Evolutionary conservation across 2,888 invertebrate species (phyloP).

Genomic region (Fissipunctia ypsillon): DNA sequence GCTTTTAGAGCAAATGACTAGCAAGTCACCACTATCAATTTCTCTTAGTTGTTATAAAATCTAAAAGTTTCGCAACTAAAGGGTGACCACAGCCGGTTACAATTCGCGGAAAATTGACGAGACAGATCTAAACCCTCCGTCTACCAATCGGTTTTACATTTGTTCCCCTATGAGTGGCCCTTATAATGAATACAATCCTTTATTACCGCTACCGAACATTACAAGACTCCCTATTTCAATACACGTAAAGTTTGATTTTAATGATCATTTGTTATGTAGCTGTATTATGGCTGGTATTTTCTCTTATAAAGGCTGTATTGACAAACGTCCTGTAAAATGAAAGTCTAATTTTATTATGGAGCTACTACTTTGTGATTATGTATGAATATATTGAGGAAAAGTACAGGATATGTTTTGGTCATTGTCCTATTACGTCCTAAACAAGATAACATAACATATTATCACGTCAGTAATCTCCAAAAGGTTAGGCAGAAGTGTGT

Average conservation of each 20-base stretch:
- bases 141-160: conserved; percentile 68
- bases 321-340: conserved; percentile 78
- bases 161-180: conserved; percentile 60
- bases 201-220: neutral
- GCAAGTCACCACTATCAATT: neutral
- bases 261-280: neutral
- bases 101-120: conserved; percentile 56
- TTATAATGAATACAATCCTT: conserved; percentile 36
- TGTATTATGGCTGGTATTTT: conserved; percentile 39
- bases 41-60: neutral
- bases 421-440: neutral
- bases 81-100: conserved; percentile 28
- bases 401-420: neutral
- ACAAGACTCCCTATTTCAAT: neutral
- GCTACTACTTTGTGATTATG: conserved; percentile 70
- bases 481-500: too few species aligned
- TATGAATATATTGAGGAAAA: conserved; percentile 34
- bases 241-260: conserved; percentile 9
- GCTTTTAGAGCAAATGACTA: too few species aligned
- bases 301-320: conserved; percentile 61
- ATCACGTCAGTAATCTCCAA: too few species aligned
- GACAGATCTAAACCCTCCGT: conserved; percentile 61
- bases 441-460: too few species aligned
- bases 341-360: conserved; percentile 80
- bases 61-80: conserved; percentile 7